phyloP scores from a whole-genome alignment of 2,113 vertebrate genomes.

The Reinhardtius hippoglossoides region DNA sequence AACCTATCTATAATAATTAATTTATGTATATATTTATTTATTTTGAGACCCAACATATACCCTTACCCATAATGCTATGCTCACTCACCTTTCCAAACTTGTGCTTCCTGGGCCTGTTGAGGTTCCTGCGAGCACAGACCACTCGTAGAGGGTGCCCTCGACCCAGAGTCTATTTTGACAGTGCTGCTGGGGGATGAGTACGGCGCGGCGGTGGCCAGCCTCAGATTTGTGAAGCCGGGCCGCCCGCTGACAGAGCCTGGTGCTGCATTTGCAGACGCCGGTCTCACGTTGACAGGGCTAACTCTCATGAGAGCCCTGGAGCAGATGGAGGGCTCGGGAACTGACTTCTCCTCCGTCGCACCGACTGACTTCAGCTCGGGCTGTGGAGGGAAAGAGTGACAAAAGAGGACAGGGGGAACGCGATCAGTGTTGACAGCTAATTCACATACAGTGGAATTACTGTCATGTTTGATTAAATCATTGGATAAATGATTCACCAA shows the following conservation, averaged over 20 bases:
- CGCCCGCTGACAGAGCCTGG: constrained; percentile 54
- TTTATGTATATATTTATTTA: background rate
- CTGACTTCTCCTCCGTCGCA: constrained; percentile 48
- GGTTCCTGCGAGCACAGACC: constrained; percentile 54
- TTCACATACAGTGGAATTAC: constrained; percentile 67
- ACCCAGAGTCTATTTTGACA: constrained; percentile 47
- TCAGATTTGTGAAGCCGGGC: constrained; percentile 36
- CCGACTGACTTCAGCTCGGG: constrained; percentile 53
- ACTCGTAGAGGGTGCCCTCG: constrained; percentile 36
- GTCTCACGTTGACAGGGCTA: constrained; percentile 50
- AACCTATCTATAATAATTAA: background rate
- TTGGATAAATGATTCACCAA: constrained; percentile 59
- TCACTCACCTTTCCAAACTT: constrained; percentile 71
- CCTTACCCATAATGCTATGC: constrained; percentile 5
- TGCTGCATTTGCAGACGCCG: constrained; percentile 46
- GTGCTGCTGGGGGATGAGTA: constrained; percentile 25
- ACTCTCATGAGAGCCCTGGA: constrained; percentile 65
- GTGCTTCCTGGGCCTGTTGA: constrained; percentile 54
- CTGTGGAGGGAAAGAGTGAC: constrained; percentile 54
- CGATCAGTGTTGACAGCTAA: constrained; percentile 66
- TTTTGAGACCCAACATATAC: background rate
- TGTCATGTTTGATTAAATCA: constrained; percentile 65
- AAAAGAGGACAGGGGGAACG: constrained; percentile 41
- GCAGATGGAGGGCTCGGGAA: constrained; percentile 63
- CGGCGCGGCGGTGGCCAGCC: constrained; percentile 24